These are phyloP conservation scores for Aphelenchoides fujianensis DNA, from an alignment of 1,140 invertebrate species.

Conservation along the genomic window DNA sequence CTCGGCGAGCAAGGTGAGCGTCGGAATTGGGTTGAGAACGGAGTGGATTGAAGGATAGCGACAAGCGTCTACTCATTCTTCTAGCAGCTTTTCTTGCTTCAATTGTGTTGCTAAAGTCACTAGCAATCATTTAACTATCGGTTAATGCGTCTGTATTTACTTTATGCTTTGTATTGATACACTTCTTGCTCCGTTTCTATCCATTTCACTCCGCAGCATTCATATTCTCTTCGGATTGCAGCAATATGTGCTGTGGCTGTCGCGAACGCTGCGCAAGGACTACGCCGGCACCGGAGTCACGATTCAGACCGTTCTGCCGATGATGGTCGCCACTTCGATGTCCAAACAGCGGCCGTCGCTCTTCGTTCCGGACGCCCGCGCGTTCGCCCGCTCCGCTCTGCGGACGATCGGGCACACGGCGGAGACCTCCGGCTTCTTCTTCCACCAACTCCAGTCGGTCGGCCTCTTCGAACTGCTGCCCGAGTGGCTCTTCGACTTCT, in stretches of 20 bases:
- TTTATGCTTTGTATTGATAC: too few relatives aligned
- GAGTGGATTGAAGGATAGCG: too few relatives aligned
- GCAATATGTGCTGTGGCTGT: conserved; percentile 16
- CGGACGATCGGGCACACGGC: conserved; percentile 46
- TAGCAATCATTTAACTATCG: too few relatives aligned
- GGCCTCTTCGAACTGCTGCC: conserved; percentile 9
- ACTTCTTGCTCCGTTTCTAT: neutral
- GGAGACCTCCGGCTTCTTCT: conserved; percentile 55
- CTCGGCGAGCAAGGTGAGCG: conserved; percentile 27
- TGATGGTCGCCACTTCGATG: conserved; percentile 29
- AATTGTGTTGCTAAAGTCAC: too few relatives aligned
- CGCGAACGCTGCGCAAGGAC: conserved; percentile 19
- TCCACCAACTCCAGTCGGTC: conserved; percentile 52
- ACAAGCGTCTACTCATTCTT: too few relatives aligned
- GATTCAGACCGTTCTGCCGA: conserved; percentile 22
- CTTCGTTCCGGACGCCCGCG: conserved; percentile 45
- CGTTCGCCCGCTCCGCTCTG: conserved; percentile 43
- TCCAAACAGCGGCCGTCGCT: conserved; percentile 42
- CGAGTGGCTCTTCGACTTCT: conserved; percentile 23
- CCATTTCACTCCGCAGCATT: neutral
- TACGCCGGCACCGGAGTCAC: conserved; percentile 22
- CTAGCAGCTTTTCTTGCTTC: too few relatives aligned
- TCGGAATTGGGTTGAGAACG: too few relatives aligned
- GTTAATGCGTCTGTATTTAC: too few relatives aligned
- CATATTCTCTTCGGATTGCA: neutral